Percentiles rank a stretch among this genome's conserved stretches.
Conservation (phyloP, 2,113 vertebrate species). For the Oophaga pumilio region DNA sequence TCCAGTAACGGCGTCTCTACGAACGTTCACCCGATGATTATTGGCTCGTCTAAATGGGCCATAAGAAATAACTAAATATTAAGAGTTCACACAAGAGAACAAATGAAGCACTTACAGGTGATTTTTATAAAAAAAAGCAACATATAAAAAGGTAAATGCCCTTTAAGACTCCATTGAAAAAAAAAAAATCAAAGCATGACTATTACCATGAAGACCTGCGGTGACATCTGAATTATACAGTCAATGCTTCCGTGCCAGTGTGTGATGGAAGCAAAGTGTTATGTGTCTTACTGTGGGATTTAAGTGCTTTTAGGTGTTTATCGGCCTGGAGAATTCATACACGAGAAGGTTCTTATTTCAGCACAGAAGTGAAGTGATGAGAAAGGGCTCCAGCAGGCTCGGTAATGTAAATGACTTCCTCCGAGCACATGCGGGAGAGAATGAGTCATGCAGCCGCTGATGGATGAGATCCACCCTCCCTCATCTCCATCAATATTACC, state of each 20-base stretch:
- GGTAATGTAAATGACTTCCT: constrained; percentile 9
- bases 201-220: background rate
- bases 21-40: too few species aligned
- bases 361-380: constrained; percentile 10
- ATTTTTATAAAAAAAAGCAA: too few species aligned
- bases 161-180: background rate
- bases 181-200: background rate
- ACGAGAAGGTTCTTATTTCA: constrained; percentile 2
- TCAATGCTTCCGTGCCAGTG: constrained; percentile 7
- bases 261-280: constrained; percentile 31
- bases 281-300: constrained; percentile 24
- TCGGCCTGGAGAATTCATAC: constrained; percentile 26
- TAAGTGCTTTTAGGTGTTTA: constrained; percentile 43
- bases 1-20: too few species aligned
- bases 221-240: constrained; percentile 27
- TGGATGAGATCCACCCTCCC: constrained; percentile 8
- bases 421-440: constrained; percentile 8
- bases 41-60: too few species aligned
- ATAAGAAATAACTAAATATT: too few species aligned
- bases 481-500: constrained; percentile 2
- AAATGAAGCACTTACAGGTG: background rate
- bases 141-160: background rate
- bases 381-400: constrained; percentile 1
- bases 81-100: background rate
- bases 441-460: constrained; percentile 7